A percentile compares a stretch with the other conserved stretches of the same genome.
phyloP scores from a whole-genome alignment of 2,888 invertebrate genomes.

The Pycnomerus fuliginosus region DNA sequence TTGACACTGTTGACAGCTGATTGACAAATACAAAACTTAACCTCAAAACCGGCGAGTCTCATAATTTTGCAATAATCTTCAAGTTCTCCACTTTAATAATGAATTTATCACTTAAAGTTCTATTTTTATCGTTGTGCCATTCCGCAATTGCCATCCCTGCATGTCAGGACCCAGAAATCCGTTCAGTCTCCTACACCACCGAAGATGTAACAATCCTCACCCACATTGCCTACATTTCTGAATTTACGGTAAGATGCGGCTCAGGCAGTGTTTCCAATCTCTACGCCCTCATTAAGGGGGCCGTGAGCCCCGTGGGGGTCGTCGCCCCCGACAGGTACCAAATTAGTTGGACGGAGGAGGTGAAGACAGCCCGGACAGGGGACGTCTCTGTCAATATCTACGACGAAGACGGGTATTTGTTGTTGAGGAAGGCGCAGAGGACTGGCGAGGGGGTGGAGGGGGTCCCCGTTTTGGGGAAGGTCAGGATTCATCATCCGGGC shows the following conservation, averaged over 20 bases:
- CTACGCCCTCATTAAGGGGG: conserved; percentile 84
- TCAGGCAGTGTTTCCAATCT: conserved; percentile 56
- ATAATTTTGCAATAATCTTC: too few relatives aligned
- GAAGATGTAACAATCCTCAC: conserved; percentile 86
- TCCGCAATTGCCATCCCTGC: too few relatives aligned
- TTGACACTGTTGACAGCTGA: too few relatives aligned
- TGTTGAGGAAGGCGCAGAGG: conserved; percentile 75
- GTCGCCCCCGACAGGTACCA: conserved; percentile 78
- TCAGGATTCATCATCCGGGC: conserved; percentile 69
- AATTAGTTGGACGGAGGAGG: conserved; percentile 90
- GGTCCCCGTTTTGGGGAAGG: conserved; percentile 67
- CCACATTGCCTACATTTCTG: conserved; percentile 83
- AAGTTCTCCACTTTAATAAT: too few relatives aligned
- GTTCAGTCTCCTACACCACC: conserved; percentile 81
- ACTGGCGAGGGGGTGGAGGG: conserved; percentile 64
- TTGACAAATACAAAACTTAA: too few relatives aligned
- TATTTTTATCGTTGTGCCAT: too few relatives aligned
- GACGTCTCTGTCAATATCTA: conserved; percentile 75
- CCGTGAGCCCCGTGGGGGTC: conserved; percentile 74
- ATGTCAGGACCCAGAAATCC: too few relatives aligned
- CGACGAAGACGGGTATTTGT: conserved; percentile 87
- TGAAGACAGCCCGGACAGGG: conserved; percentile 76
- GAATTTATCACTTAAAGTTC: too few relatives aligned
- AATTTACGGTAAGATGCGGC: conserved; percentile 79
- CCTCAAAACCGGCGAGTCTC: too few relatives aligned